A percentile compares a stretch with the other conserved stretches of the same genome.
These are phyloP conservation scores for Alethe castanea DNA, from an alignment of 2,113 vertebrate genomes.

Conservation along the genomic window DNA sequence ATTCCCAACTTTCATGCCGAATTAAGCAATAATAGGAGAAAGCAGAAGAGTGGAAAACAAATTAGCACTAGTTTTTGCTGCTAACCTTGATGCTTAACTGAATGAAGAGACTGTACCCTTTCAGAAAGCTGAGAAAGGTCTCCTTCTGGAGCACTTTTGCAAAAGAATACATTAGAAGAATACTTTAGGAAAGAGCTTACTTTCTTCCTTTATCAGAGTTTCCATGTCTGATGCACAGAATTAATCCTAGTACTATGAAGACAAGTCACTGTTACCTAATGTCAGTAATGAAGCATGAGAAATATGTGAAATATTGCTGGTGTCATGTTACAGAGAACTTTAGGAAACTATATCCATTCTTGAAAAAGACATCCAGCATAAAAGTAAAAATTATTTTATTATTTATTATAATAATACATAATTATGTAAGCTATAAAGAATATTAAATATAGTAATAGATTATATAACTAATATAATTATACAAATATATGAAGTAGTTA, in stretches of 20 bases:
- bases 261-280: neutral
- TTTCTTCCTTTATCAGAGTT: neutral
- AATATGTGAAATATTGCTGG: neutral
- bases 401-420: neutral
- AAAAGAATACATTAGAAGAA: neutral
- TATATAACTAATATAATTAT: no score
- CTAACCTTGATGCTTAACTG: neutral
- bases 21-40: neutral
- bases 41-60: neutral
- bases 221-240: neutral
- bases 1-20: neutral
- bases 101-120: neutral
- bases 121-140: neutral
- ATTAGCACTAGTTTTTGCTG: neutral
- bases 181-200: neutral
- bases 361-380: neutral
- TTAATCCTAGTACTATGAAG: neutral
- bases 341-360: neutral
- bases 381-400: neutral
- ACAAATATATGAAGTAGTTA: no score
- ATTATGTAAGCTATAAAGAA: neutral
- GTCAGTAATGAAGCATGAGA: neutral
- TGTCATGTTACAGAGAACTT: neutral
- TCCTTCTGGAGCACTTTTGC: neutral
- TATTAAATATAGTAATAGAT: no score